These are phyloP conservation scores for Euura saliciscinereae DNA, from an alignment of 1,140 invertebrate genomes.

Conservation along the genomic window DNA sequence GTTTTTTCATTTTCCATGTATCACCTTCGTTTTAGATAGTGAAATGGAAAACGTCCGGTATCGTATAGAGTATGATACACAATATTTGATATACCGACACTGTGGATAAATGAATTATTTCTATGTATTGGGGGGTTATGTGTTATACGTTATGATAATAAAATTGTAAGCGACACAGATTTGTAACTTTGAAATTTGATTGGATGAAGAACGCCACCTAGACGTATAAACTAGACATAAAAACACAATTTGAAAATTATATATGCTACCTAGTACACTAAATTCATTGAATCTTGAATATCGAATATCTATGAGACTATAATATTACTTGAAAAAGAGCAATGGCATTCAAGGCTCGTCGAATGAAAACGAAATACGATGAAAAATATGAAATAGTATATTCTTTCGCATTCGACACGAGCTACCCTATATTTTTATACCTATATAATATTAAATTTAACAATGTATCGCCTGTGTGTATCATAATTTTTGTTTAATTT, in stretches of 20 bases:
- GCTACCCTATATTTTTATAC: slow-evolving; percentile 10
- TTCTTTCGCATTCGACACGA: background rate
- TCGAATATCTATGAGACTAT: slow-evolving; percentile 36
- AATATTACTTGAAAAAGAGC: slow-evolving; percentile 35
- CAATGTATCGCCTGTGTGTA: background rate
- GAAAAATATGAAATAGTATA: background rate
- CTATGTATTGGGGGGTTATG: background rate
- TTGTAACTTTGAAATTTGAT: background rate
- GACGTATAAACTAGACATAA: too few species aligned
- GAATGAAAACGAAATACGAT: background rate
- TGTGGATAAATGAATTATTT: background rate
- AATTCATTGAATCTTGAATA: slow-evolving; percentile 51
- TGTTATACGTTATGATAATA: too few species aligned
- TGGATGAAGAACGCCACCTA: background rate
- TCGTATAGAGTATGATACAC: too few species aligned
- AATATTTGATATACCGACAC: too few species aligned
- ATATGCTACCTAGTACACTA: slow-evolving; percentile 39
- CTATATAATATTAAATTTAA: slow-evolving; percentile 22
- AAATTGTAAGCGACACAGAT: too few species aligned
- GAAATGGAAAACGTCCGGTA: too few species aligned
- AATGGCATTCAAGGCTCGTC: slow-evolving; percentile 35
- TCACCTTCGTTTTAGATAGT: too few species aligned
- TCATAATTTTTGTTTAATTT: slow-evolving; percentile 14
- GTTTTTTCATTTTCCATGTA: too few species aligned
- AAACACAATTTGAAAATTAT: slow-evolving; percentile 48